These are phyloP conservation scores for Noctua comes DNA, from an alignment of 2,888 invertebrate species.

Conservation along the genomic window DNA sequence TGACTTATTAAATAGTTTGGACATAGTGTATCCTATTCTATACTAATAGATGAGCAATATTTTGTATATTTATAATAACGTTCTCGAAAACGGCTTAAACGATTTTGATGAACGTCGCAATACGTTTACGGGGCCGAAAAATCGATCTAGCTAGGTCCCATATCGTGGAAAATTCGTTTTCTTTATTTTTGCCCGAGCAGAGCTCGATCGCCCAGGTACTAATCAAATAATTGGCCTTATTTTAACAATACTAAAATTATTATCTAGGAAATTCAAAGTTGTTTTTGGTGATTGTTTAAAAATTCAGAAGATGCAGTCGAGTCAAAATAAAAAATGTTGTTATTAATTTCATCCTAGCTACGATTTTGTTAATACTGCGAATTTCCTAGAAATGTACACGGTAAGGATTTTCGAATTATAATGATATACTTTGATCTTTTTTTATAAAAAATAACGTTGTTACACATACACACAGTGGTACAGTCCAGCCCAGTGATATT, in stretches of 20 bases:
- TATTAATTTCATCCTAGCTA: neutral
- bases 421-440: neutral
- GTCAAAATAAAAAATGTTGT: neutral
- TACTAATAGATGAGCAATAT: too few species aligned
- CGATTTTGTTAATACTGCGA: neutral
- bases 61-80: too few species aligned
- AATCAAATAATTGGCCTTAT: neutral
- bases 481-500: too few species aligned
- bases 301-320: neutral
- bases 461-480: neutral
- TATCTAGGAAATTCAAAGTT: neutral
- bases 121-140: too few species aligned
- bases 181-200: too few species aligned
- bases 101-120: too few species aligned
- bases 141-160: too few species aligned
- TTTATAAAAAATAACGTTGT: neutral
- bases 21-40: neutral
- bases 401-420: neutral
- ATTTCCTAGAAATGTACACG: neutral
- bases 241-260: neutral
- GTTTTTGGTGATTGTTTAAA: neutral
- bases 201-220: too few species aligned
- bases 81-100: too few species aligned
- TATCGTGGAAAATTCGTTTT: too few species aligned
- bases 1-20: neutral